Base-by-base conservation (phyloP, 2,797 vertebrate genomes). In the Xerus rutilus region DNA sequence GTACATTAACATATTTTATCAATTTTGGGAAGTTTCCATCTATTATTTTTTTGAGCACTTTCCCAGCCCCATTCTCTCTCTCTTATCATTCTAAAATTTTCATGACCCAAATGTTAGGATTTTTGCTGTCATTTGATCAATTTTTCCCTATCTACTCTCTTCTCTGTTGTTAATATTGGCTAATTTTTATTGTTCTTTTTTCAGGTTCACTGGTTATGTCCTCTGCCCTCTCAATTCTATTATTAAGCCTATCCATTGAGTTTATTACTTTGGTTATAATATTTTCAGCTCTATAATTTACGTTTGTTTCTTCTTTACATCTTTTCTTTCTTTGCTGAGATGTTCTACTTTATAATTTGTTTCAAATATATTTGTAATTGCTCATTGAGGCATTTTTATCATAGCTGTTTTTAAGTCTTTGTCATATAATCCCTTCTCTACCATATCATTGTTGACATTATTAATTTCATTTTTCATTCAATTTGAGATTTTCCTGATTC, bases 131-230 rank as follows among this genome's bases (percentile, higher is more conserved):
- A 45, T 67, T 96, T 95, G 18, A 92, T 89, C 8, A 72, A 4
- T 52, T 74, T 62, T 81, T 83, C 78, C 15, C 77, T 23, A 21
- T 70, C 23, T 73, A 21, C 79, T 91, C 84, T 89, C 43, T 67
- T 52, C 72, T 82, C 49, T 73, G 10, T 78, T 92, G 32, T 47
- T 93, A 49, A 93, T 30, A 85, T 21, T 89, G 45, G 30, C 15
- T 91, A 59, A 79, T 67, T 92, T 85, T 95, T 86, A 91, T 86
- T 89, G 28, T 81, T 85, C 23, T 87, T 89, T 93, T 43, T 79
- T 92, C 21, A 92, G 73, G 11, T 77, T 90, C 49, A 69, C 49
- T 90, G 45, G 12, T 49, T 96, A 84, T 92, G 54, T 54, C 13
- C 25, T 85, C 57, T 92, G 4, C 86, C 78, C 35, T 96, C 39